phyloP scores from a whole-genome alignment of 2,797 vertebrate species.

The Phrynocephalus forsythii region DNA sequence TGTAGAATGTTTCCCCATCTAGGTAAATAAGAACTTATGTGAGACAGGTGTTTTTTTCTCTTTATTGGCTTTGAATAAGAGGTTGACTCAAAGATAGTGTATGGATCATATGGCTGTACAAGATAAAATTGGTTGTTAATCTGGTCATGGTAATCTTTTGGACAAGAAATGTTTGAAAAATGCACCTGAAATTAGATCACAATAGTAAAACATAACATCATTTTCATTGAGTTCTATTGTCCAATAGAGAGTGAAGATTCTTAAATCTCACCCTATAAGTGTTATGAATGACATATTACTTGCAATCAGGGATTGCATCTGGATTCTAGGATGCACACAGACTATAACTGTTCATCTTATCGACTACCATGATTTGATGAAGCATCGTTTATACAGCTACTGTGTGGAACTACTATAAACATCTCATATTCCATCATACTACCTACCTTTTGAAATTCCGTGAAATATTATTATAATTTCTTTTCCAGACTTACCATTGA shows the following conservation, averaged over 20 bases:
- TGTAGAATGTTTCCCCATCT: neutral
- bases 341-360: neutral
- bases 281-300: no score
- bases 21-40: neutral
- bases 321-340: neutral
- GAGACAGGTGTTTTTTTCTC: neutral
- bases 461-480: neutral
- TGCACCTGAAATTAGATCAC: slow-evolving; percentile 11
- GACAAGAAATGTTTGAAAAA: neutral
- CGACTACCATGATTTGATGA: neutral
- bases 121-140: neutral
- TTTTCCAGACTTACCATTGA: neutral
- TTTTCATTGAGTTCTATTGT: neutral
- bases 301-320: no score
- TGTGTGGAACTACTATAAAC: neutral
- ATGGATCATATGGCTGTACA: neutral
- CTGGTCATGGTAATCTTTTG: slow-evolving; percentile 1
- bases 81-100: neutral
- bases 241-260: neutral
- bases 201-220: neutral
- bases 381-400: neutral
- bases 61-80: neutral
- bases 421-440: neutral
- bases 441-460: neutral
- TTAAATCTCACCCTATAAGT: no score